These are phyloP conservation scores for Apodemia zela DNA, from an alignment of 2,888 invertebrate genomes.

Conservation along the genomic window DNA sequence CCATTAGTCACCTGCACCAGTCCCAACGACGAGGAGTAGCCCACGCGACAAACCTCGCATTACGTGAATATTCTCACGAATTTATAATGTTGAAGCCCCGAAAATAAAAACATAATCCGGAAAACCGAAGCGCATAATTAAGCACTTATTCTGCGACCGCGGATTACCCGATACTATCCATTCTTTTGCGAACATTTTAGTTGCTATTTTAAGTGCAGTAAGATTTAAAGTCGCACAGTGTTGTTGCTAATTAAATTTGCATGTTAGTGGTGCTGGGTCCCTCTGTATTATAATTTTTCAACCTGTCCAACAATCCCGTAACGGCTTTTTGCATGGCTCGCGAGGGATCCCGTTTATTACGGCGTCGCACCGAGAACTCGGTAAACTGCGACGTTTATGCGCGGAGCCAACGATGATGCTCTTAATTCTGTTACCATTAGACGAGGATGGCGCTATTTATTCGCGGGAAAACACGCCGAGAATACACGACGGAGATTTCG, in stretches of 20 bases:
- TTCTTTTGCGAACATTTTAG: constrained; percentile 10
- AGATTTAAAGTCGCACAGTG: constrained; percentile 15
- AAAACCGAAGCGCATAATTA: constrained; percentile 58
- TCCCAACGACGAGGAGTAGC: constrained; percentile 20
- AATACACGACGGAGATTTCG: background rate
- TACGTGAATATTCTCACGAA: constrained; percentile 57
- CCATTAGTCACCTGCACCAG: constrained; percentile 21
- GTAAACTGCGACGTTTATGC: constrained; percentile 19
- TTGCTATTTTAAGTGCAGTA: constrained; percentile 21
- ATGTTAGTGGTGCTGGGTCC: constrained; percentile 23
- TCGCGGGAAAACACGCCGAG: background rate
- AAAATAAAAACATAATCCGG: constrained; percentile 64
- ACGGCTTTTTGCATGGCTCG: constrained; percentile 33
- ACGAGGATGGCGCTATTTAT: background rate
- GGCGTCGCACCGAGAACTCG: constrained; percentile 20
- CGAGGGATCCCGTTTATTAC: constrained; percentile 29
- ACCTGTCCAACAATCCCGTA: constrained; percentile 33
- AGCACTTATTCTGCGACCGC: constrained; percentile 56
- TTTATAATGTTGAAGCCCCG: constrained; percentile 54
- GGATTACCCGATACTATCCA: constrained; percentile 41
- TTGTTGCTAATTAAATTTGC: constrained; percentile 20
- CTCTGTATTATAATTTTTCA: constrained; percentile 39
- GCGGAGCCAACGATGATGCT: background rate
- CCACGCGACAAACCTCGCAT: constrained; percentile 45
- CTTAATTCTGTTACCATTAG: constrained; percentile 5